Base-by-base conservation (phyloP, 35 echinoderm and acorn worm genomes). In the Anneissia japonica region DNA sequence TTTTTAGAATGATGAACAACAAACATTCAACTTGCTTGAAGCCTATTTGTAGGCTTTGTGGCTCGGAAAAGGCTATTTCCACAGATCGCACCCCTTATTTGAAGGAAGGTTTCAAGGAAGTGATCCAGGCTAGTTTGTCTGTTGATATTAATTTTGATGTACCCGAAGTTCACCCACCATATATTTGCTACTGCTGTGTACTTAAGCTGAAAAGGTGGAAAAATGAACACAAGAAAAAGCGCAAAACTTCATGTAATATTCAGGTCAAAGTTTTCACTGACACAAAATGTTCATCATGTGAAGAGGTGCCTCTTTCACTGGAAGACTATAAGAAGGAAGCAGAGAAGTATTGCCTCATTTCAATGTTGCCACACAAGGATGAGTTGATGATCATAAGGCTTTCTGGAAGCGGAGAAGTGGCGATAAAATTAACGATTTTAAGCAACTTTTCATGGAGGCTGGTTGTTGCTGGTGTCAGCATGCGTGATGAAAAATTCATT, bases 141-240 rank as follows among this genome's bases (percentile, higher is more conserved):
- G n/a, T n/a, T n/a, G n/a, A n/a, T n/a, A n/a, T n/a, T n/a, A n/a
- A n/a, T n/a, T n/a, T n/a, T n/a, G n/a, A n/a, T n/a, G n/a, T n/a
- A n/a, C n/a, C n/a, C n/a, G 79, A 81, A 35, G 34, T 87, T 36
- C 83, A 87, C 46, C 84, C 84, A 23, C 90, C 89, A 31, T 75
- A 35, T 13, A 37, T 91, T 23, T 91, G 90, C 32, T 36, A 79
- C 38, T 11, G 17, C 4, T 91, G 90, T 82, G 34, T 77, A 80
- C 46, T 87, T 0, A 91, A 87, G 30, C 17, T 82, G 12, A 12
- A 32, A 3, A 7, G 87, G 14, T 81, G 77, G 74, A 87, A 46
- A 76, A 91, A 74, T 77, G 19, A 39, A 1, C 80, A 74, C 35
- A 35, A 76, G 3, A 80, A 72, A 46, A 38, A 79, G 46, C 80